Percentiles rank a stretch among this genome's conserved stretches.
Evolutionary conservation across 2,888 invertebrate genomes (phyloP).

Genomic region (Oxyteleia sp.): DNA sequence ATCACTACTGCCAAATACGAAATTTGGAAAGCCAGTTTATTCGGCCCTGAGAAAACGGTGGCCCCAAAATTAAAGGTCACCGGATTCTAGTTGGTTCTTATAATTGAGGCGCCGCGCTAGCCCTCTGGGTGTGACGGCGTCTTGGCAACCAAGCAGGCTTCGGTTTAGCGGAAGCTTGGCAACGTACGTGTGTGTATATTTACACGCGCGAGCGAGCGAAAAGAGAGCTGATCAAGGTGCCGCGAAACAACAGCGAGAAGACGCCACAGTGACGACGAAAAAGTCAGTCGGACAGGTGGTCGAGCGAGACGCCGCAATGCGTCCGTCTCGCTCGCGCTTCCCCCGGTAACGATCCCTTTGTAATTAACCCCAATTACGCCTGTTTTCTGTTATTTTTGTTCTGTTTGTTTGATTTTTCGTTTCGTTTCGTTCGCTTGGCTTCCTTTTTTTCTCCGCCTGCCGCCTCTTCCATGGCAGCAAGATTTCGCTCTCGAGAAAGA

Average conservation of each 20-base stretch:
- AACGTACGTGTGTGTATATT: slow-evolving; percentile 18
- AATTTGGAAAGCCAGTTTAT: no score
- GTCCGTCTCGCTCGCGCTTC: slow-evolving; percentile 7
- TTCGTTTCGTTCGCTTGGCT: no score
- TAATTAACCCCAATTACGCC: slow-evolving; percentile 65
- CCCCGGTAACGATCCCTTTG: slow-evolving; percentile 39
- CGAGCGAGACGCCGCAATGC: slow-evolving; percentile 17
- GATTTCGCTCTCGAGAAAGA: no score
- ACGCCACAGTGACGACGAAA: slow-evolving; percentile 19
- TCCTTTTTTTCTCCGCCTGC: no score
- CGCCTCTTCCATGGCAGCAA: no score
- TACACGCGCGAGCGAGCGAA: slow-evolving; percentile 5
- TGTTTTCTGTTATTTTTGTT: slow-evolving; percentile 49
- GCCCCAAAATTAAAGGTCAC: slow-evolving; percentile 62
- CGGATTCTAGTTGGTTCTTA: slow-evolving; percentile 57
- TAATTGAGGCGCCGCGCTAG: slow-evolving; percentile 61
- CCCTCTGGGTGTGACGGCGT: slow-evolving; percentile 64
- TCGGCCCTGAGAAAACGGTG: slow-evolving; percentile 25
- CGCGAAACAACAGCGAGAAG: slow-evolving; percentile 23
- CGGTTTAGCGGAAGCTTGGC: slow-evolving; percentile 15
- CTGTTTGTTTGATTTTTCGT: no score
- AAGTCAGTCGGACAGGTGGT: slow-evolving; percentile 24
- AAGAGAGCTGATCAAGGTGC: slow-evolving; percentile 41
- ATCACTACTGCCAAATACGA: no score
- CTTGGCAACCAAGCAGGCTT: slow-evolving; percentile 52